Percentiles rank a stretch among this genome's conserved stretches.
Evolutionary conservation across 92 coral and sea anemone species (phyloP).

Genomic region (Zoanthus solanderi): DNA sequence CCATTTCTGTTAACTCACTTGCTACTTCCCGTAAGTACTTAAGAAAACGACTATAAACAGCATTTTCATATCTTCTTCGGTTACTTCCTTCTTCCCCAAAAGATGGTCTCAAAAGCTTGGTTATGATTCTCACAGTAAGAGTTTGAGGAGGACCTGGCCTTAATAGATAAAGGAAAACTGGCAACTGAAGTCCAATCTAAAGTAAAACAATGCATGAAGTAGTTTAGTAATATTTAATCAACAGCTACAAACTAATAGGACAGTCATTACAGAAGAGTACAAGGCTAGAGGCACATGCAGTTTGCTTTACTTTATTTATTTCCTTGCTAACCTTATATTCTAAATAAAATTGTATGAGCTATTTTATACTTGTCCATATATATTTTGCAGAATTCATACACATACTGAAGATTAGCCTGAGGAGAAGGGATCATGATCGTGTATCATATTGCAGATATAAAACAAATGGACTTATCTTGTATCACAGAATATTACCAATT

Average conservation of each 20-base stretch:
- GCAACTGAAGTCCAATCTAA: constrained; percentile 28
- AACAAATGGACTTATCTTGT: background rate
- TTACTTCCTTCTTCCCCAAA: constrained; percentile 62
- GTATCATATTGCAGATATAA: background rate
- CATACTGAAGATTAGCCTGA: background rate
- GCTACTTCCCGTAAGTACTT: constrained; percentile 63
- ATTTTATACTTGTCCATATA: background rate
- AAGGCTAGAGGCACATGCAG: background rate
- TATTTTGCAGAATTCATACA: background rate
- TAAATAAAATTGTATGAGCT: background rate
- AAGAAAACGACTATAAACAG: constrained; percentile 45
- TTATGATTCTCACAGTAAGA: constrained; percentile 29
- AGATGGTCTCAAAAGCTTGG: constrained; percentile 36
- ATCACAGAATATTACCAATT: background rate
- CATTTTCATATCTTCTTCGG: constrained; percentile 52
- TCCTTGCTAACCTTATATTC: background rate
- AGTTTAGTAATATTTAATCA: background rate
- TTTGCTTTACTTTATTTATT: background rate
- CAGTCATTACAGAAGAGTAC: background rate
- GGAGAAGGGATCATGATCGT: background rate
- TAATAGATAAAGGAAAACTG: constrained; percentile 26
- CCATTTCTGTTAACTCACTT: constrained; percentile 51
- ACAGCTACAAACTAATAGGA: background rate
- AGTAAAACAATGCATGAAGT: background rate
- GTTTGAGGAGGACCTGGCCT: constrained; percentile 23